Evolutionary conservation across 2,113 vertebrate species (phyloP).

Genomic region (Prunella fulvescens): DNA sequence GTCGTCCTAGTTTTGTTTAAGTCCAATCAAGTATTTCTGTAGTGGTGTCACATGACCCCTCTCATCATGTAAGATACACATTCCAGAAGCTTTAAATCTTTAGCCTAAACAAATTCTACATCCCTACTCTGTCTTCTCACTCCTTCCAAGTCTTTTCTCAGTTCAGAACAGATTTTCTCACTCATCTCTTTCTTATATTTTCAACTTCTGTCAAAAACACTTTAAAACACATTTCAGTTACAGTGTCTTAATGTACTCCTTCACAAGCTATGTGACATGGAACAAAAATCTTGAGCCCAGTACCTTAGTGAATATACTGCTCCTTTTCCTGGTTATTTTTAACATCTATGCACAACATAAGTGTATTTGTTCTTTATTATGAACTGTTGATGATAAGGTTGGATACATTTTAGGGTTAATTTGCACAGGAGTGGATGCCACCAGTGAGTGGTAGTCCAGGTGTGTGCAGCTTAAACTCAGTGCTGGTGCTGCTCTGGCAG

Average conservation of each 20-base stretch:
- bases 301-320: neutral
- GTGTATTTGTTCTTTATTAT: neutral
- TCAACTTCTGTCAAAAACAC: neutral
- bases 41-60: neutral
- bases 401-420: neutral
- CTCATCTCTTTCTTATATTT: neutral
- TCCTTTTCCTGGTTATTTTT: neutral
- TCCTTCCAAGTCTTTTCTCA: neutral
- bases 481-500: neutral
- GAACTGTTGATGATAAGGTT: neutral
- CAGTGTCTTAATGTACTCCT: neutral
- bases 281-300: neutral
- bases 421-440: neutral
- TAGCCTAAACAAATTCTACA: neutral
- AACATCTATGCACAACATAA: fast-evolving
- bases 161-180: neutral
- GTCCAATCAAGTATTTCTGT: neutral
- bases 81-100: neutral
- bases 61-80: neutral
- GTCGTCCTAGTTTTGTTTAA: neutral
- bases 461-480: neutral
- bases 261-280: neutral
- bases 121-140: neutral
- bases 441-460: neutral
- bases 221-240: neutral